These are phyloP conservation scores for Lateolabrax maculatus DNA, from an alignment of 2,797 vertebrate species.

Conservation along the genomic window DNA sequence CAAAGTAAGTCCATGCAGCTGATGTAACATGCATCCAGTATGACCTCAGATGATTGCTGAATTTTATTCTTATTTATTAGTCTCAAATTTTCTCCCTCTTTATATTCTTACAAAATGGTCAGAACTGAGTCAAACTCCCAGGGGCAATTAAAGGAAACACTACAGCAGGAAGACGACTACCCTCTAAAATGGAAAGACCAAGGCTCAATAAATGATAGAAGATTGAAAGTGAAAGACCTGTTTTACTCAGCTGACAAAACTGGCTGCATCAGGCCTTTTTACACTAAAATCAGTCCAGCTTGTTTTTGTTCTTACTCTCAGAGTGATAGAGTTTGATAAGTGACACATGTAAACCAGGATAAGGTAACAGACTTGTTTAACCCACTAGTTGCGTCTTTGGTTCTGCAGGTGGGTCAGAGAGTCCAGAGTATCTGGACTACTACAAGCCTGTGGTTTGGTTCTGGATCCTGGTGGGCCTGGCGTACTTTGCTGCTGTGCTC, in stretches of 20 bases:
- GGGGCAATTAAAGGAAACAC: not conserved
- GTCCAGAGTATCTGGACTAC: slow-evolving; percentile 91
- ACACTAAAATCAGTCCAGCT: not conserved
- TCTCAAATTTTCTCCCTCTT: not conserved
- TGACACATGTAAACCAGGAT: not conserved
- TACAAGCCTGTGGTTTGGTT: slow-evolving; percentile 99
- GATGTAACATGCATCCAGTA: not conserved
- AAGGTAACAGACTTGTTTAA: slow-evolving; percentile 23
- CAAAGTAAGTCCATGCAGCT: not conserved
- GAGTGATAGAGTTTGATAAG: not conserved
- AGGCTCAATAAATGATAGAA: slow-evolving; percentile 12
- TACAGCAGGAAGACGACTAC: not conserved
- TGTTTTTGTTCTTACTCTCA: not conserved
- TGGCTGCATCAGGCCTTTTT: not conserved
- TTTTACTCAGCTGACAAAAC: not conserved
- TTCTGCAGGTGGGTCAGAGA: slow-evolving; percentile 90
- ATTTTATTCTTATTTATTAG: not conserved
- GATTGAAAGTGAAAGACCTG: not conserved
- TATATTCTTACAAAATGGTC: not conserved
- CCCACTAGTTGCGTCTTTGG: slow-evolving; percentile 1
- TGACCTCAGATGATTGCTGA: not conserved
- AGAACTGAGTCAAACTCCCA: not conserved
- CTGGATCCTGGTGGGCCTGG: slow-evolving; percentile 98
- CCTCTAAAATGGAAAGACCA: not conserved
- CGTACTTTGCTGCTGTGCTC: slow-evolving; percentile 98